These are phyloP conservation scores for Vidua chalybeata DNA, from an alignment of 2,113 vertebrate species.

Conservation along the genomic window DNA sequence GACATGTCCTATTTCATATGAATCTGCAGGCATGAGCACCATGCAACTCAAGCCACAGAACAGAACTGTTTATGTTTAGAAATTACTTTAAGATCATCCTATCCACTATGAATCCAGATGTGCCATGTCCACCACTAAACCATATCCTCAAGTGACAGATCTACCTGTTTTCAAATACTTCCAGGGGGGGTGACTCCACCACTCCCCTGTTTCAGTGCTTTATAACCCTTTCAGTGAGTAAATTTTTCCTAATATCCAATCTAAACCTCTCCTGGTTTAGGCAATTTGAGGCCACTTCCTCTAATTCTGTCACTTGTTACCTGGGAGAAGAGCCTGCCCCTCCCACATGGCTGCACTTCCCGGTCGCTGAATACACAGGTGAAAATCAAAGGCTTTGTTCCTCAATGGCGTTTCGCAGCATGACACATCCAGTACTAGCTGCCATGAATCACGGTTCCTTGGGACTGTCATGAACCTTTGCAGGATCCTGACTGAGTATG, in stretches of 20 bases:
- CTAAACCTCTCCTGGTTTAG: neutral
- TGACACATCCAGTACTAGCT: rapidly evolving
- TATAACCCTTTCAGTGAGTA: neutral
- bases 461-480: neutral
- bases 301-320: neutral
- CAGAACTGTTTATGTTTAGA: neutral
- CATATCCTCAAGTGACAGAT: neutral
- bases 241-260: neutral
- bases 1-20: rapidly evolving
- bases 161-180: rapidly evolving
- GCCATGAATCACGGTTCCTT: neutral
- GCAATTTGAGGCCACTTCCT: neutral
- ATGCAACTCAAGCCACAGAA: neutral
- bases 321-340: neutral
- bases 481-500: rapidly evolving
- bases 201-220: neutral
- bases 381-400: neutral
- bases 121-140: neutral
- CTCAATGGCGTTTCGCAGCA: rapidly evolving
- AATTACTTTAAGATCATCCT: neutral
- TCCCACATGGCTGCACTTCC: neutral
- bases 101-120: neutral
- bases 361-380: rapidly evolving
- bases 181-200: neutral
- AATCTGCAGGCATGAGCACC: rapidly evolving